A percentile compares a stretch with the other conserved stretches of the same genome.
Conservation (phyloP, 2,113 vertebrate genomes). For the Cebus imitator region DNA sequence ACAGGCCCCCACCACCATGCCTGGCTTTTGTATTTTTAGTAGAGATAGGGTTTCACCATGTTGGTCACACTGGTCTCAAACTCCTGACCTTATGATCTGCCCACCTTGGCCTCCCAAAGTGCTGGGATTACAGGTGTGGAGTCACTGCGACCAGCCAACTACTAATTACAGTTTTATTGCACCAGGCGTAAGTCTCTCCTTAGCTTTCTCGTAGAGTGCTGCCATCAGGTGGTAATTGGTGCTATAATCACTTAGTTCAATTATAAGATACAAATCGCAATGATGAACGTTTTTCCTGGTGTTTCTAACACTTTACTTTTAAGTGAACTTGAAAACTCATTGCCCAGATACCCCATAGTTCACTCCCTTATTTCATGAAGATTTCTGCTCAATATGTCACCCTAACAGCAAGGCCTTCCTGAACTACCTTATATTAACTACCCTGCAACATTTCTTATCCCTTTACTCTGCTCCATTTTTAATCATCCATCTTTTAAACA, state of each 20-base stretch:
- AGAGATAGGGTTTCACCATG: no score
- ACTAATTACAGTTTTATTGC: neutral
- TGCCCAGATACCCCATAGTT: neutral
- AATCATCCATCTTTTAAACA: neutral
- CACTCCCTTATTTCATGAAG: neutral
- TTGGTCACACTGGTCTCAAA: no score
- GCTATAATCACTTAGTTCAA: neutral
- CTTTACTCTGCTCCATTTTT: neutral
- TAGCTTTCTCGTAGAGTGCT: slow-evolving; percentile 3
- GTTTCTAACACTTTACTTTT: slow-evolving; percentile 13
- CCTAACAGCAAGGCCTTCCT: neutral
- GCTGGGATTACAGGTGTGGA: no score
- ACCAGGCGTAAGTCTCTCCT: neutral
- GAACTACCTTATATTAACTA: neutral
- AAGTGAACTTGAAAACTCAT: neutral
- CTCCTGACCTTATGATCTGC: no score
- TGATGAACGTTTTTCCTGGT: neutral
- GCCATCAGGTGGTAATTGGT: slow-evolving; percentile 30
- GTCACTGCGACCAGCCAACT: no score
- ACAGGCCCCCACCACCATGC: no score
- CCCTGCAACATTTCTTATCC: neutral
- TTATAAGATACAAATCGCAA: neutral
- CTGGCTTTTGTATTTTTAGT: no score
- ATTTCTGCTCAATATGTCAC: neutral
- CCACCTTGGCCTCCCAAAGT: no score